Evolutionary conservation across 2,797 vertebrate species (phyloP), one percentile per base, ranked within the genome.

Genomic region (Syndactyla subalaris): DNA sequence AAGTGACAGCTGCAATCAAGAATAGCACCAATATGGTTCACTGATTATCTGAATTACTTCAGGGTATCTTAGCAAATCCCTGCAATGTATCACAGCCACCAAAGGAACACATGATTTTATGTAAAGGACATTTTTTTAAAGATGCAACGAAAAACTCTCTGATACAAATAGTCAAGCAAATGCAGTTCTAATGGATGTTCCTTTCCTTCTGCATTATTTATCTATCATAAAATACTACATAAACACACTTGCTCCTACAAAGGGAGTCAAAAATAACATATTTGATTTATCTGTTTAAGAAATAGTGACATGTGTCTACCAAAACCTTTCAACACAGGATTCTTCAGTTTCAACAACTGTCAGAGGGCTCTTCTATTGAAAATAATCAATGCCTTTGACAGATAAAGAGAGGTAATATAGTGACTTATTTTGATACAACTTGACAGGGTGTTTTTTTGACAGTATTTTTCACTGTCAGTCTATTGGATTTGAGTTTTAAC

Each of bases 321-420:
- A 95, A 95, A 94, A 95, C 7, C 4, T 83, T 96, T 92, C 67
- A 81, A 78, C 63, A 80, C 3, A 10, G 78, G 94, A 92, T 93
- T 95, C 85, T 92, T 93, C 66, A 78, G 82, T 97, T 97, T 96
- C 83, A 94, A 75, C 91, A 95, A 89, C 97, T 97, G 97, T 97
- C 97, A 95, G 93, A 91, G 63, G 82, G 68, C 91, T 97, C 89
- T 88, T 95, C 96, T 91, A 97, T 92, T 95, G 97, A 97, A 98
- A 98, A 96, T 96, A 97, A 98, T 98, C 97, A 96, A 98, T 97
- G 94, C 3, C 83, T 97, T 95, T 97, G 96, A 97, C 97, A 96
- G 96, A 90, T 84, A 94, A 95, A 95, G 94, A 96, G 87, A 86
- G 84, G 93, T 79, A 92, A 94, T 78, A 95, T 4, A n/a, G 59